Conservation (phyloP, 2,113 vertebrate genomes). For the Pachyramphus minor region DNA sequence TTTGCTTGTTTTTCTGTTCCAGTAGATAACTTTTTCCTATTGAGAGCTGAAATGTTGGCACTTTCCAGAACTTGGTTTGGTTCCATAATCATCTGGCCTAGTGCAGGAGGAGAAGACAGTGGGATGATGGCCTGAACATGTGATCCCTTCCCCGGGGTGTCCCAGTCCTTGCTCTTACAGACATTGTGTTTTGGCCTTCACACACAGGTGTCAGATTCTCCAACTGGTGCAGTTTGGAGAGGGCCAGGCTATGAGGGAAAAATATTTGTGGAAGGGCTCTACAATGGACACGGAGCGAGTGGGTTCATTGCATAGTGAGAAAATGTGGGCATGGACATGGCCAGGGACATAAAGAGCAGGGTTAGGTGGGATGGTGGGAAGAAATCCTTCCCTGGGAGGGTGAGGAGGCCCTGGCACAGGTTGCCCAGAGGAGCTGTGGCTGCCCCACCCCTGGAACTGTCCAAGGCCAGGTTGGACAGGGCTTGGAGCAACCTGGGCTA, state of each 20-base stretch:
- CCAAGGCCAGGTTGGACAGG: fast-evolving
- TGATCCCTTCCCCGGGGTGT: not conserved
- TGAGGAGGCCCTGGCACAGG: too few relatives aligned
- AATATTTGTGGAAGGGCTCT: not conserved
- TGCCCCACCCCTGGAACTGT: too few relatives aligned
- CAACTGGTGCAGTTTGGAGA: not conserved
- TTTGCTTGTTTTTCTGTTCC: not conserved
- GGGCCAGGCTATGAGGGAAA: not conserved
- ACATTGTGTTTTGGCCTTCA: not conserved
- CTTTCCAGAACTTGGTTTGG: not conserved
- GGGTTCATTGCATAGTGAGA: not conserved
- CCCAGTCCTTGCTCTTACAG: not conserved
- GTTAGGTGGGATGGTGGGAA: not conserved
- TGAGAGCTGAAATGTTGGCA: not conserved
- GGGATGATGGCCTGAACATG: not conserved
- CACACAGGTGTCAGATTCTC: not conserved
- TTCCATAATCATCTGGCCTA: not conserved
- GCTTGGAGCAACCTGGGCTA: not conserved
- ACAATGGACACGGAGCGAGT: not conserved
- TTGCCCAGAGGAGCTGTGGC: too few relatives aligned
- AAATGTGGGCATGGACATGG: not conserved
- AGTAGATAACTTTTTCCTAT: slow-evolving; percentile 16
- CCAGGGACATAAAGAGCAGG: too few relatives aligned
- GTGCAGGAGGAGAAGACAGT: not conserved
- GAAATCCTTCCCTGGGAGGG: not conserved